These are phyloP conservation scores for Liolophura sinensis DNA, from an alignment of 1,140 invertebrate genomes.

Conservation along the genomic window DNA sequence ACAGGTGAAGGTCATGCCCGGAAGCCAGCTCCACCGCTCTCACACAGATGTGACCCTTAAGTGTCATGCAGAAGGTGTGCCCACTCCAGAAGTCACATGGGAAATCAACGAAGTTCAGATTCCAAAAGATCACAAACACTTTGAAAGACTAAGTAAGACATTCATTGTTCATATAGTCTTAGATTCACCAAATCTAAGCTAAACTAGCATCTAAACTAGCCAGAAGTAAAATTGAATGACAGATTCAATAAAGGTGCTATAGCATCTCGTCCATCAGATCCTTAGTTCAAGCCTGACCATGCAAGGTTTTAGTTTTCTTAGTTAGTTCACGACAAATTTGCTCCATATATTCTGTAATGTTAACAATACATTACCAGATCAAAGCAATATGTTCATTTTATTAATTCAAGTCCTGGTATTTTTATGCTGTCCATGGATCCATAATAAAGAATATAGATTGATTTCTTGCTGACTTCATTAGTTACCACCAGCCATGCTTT, in stretches of 20 bases:
- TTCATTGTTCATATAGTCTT: not conserved
- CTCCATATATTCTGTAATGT: no score
- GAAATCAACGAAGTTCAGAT: conserved; percentile 38
- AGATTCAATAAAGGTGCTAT: not conserved
- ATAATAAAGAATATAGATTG: no score
- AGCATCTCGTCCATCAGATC: not conserved
- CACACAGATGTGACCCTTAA: conserved; percentile 36
- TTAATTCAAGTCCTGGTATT: no score
- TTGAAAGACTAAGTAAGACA: conserved; percentile 28
- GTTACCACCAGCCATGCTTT: no score
- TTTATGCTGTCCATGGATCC: no score
- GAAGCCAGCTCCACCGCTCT: conserved; percentile 28
- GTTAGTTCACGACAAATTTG: not conserved
- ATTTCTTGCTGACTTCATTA: no score
- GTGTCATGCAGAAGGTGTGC: conserved; percentile 55
- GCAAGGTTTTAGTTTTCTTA: not conserved
- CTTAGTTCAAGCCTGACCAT: not conserved
- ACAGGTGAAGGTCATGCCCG: conserved; percentile 41
- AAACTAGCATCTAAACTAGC: not conserved
- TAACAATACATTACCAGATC: no score
- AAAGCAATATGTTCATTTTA: no score
- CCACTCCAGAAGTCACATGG: conserved; percentile 47
- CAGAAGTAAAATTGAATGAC: not conserved
- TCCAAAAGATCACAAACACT: conserved; percentile 25
- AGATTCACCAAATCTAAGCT: not conserved